Percentiles rank a stretch among this genome's conserved stretches.
Evolutionary conservation across 2,888 invertebrate genomes (phyloP).

Genomic region (Priocnemis perturbator): DNA sequence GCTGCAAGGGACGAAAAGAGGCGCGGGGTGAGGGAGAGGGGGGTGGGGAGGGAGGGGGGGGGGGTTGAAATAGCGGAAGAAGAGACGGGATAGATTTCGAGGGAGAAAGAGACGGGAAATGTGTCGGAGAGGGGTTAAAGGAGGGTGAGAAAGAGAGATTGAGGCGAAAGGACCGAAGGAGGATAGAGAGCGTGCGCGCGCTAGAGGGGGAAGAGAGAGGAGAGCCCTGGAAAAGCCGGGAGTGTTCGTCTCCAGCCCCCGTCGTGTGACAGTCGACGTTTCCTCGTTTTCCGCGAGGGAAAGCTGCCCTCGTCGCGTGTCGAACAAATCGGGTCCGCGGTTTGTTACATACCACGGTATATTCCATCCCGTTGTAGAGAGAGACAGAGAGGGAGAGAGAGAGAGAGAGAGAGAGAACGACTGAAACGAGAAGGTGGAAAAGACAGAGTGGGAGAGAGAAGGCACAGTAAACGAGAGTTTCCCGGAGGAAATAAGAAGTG

Average conservation of each 20-base stretch:
- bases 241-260: conserved; percentile 32
- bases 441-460: neutral
- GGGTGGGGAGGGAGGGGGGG: neutral
- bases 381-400: conserved; percentile 6
- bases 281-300: conserved; percentile 48
- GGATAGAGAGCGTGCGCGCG: conserved; percentile 18
- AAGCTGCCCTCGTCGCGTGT: conserved; percentile 34
- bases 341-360: neutral
- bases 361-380: neutral
- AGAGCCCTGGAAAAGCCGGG: conserved; percentile 38
- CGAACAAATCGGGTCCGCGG: conserved; percentile 1
- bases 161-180: neutral
- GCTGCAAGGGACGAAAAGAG: conserved; percentile 5
- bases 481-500: neutral
- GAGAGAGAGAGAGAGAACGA: conserved; percentile 8
- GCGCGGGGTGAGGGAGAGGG: neutral
- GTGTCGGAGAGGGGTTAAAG: neutral
- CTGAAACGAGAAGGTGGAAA: neutral
- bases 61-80: conserved; percentile 13
- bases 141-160: neutral
- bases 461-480: neutral
- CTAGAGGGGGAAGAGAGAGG: conserved; percentile 20
- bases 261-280: conserved; percentile 48
- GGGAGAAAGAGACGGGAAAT: neutral
- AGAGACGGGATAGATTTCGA: conserved; percentile 7